Conservation (phyloP, 2,113 vertebrate species). For the Galeopterus variegatus region DNA sequence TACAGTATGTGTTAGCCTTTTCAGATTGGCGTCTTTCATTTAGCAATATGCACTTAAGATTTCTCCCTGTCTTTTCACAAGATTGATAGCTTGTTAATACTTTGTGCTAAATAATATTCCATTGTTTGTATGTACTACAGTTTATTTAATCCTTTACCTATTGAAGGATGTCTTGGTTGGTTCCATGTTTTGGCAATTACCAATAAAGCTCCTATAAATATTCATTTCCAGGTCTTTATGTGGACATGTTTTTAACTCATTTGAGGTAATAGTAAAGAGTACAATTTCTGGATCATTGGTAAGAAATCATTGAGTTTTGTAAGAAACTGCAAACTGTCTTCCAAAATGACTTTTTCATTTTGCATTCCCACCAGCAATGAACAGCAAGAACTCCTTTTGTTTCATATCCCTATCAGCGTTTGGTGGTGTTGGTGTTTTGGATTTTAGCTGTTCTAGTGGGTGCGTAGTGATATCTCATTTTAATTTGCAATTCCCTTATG, state of each 20-base stretch:
- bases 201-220: not conserved
- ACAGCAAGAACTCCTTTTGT: not conserved
- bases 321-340: conserved; percentile 34
- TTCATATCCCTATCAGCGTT: not conserved
- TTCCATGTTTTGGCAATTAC: conserved; percentile 27
- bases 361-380: not conserved
- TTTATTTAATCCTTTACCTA: conserved; percentile 26
- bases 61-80: not conserved
- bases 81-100: conserved; percentile 35
- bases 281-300: not conserved
- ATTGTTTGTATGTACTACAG: not conserved
- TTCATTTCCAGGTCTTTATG: not conserved
- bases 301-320: not conserved
- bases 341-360: not conserved
- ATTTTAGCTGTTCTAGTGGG: not conserved
- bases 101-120: not conserved
- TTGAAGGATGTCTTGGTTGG: conserved; percentile 4
- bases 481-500: not conserved
- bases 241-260: not conserved
- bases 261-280: not conserved
- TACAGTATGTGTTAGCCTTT: not conserved
- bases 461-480: not conserved
- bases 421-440: not conserved
- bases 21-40: not conserved
- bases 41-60: not conserved